A percentile compares a stretch with the other conserved stretches of the same genome.
These are phyloP conservation scores for Mactromeris polynyma DNA, from an alignment of 2,888 invertebrate genomes.

Conservation along the genomic window DNA sequence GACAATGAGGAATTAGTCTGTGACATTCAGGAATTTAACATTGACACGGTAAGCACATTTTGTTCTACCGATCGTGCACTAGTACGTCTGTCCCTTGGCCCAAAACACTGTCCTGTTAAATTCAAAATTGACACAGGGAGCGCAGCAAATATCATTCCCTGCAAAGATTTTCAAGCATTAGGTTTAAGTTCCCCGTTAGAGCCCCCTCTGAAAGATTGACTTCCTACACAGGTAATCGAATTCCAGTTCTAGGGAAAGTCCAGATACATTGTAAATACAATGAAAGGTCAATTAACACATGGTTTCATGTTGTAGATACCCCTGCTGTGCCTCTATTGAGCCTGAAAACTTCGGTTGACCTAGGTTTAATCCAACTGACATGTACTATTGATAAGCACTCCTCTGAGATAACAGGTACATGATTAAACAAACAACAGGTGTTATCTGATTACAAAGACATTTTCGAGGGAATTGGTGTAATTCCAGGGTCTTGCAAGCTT, in stretches of 20 bases:
- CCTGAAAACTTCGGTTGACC: slow-evolving; percentile 20
- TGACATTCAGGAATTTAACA: slow-evolving; percentile 20
- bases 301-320: slow-evolving; percentile 37
- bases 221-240: slow-evolving; percentile 27
- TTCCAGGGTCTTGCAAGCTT: slow-evolving; percentile 24
- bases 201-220: not conserved
- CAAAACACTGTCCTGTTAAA: slow-evolving; percentile 1
- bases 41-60: too few species aligned
- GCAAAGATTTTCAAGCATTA: not conserved
- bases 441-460: too few species aligned
- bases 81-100: not conserved
- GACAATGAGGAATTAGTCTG: slow-evolving; percentile 12
- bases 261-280: slow-evolving; percentile 4
- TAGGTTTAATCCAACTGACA: slow-evolving; percentile 26
- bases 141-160: not conserved
- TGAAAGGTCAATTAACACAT: slow-evolving; percentile 4
- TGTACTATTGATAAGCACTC: too few species aligned
- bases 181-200: not conserved
- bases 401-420: slow-evolving; percentile 2
- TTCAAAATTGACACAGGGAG: slow-evolving; percentile 35
- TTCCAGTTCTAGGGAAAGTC: not conserved
- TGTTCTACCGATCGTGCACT: slow-evolving; percentile 22
- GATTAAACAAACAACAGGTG: too few species aligned
- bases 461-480: slow-evolving; percentile 31
- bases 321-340: slow-evolving; percentile 1